Base-by-base conservation (phyloP, 2,888 invertebrate genomes). In the Parnassius smintheus region DNA sequence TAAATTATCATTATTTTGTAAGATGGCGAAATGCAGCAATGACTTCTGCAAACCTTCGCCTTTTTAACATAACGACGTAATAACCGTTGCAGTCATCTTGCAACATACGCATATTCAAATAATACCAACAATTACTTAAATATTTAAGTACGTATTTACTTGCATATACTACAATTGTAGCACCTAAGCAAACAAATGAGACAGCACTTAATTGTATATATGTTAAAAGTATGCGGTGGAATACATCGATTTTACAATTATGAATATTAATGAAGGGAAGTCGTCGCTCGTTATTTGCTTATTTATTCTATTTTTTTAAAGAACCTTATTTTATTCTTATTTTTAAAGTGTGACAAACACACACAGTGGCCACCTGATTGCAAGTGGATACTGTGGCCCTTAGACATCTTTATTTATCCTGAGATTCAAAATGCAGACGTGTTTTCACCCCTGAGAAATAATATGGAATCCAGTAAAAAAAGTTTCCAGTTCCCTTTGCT, bases 181-280 rank as follows among this genome's bases (percentile, higher is more conserved):
- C 62, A 62, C n/a, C 42, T 62, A 52, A 9, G 22, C 44, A 62
- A 57, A 57, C 48, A 62, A 48, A 53, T 22, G 48, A 8, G 46
- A 46, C 8, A 44, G 45, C 51, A 45, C 51, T 52, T 59, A 46
- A 35, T 56, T 51, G 35, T 51, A 51, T 51, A 42, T 8, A 0
- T 10, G 11, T n/a, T 8, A 12, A 52, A 13, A 45, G 18, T 22
- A 48, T 13, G 42, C 22, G 18, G 12, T 50, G 44, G 9, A 51
- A 50, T 3, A 13, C 18, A 49, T 49, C 9, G 2, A 7, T n/a
- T 7, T 49, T 13, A 9, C 13, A 49, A 13, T 9, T 9, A 13
- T 49, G 49, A n/a, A 35, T 35, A 7, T 35, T 7, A 35, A 7
- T 35, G 35, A 1, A 35, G 4, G 35, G 35, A 35, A 35, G 35